Evolutionary conservation across 2,113 vertebrate genomes (phyloP).

Genomic region (Peromyscus polionotus): DNA sequence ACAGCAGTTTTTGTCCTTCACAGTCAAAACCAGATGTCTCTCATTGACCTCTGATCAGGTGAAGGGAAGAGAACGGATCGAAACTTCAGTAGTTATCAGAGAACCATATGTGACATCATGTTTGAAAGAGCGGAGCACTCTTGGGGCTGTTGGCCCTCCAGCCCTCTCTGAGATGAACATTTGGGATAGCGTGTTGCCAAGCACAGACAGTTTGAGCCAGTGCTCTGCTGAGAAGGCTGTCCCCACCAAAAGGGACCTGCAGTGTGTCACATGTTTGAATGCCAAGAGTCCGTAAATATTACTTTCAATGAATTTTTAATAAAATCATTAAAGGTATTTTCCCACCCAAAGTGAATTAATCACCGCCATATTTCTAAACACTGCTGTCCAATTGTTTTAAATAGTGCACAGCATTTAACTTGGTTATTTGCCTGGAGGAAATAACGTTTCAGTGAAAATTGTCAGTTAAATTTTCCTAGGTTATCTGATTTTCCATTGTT

Average conservation of each 20-base stretch:
- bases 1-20: background rate
- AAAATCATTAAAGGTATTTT: constrained; percentile 56
- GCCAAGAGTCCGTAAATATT: constrained; percentile 50
- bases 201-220: background rate
- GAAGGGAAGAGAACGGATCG: background rate
- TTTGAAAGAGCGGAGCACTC: constrained; percentile 11
- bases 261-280: constrained; percentile 18
- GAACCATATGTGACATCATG: background rate
- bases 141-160: background rate
- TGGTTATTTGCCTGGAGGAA: constrained; percentile 52
- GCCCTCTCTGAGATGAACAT: constrained; percentile 35
- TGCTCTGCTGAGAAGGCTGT: background rate
- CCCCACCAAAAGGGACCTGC: background rate
- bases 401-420: constrained; percentile 19
- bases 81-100: constrained; percentile 17
- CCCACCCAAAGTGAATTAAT: constrained; percentile 44
- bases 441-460: constrained; percentile 43
- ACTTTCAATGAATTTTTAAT: constrained; percentile 36
- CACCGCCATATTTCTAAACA: constrained; percentile 49
- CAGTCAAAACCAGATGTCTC: constrained; percentile 19
- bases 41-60: constrained; percentile 23
- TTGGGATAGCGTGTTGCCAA: constrained; percentile 24
- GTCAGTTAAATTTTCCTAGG: constrained; percentile 50
- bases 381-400: constrained; percentile 61
- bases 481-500: constrained; percentile 66